A percentile compares a stretch with the other conserved stretches of the same genome.
Evolutionary conservation across 2,797 vertebrate species (phyloP).

Genomic region (Mormyrops attenuatus): DNA sequence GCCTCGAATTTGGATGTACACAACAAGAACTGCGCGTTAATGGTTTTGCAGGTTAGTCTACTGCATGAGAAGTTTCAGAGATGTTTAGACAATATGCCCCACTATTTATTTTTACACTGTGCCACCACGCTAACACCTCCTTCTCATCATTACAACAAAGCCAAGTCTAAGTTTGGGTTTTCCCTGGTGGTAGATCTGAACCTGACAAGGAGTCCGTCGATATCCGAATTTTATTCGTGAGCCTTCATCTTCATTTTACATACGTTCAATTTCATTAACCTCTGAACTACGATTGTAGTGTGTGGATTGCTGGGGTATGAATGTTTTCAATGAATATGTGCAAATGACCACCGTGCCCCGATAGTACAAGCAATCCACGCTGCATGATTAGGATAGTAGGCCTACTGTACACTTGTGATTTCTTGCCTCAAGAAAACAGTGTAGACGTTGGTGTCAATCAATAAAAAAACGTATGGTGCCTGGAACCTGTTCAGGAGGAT

Average conservation of each 20-base stretch:
- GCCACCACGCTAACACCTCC: neutral
- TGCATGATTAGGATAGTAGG: conserved; percentile 44
- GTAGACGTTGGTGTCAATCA: conserved; percentile 52
- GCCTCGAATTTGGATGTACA: neutral
- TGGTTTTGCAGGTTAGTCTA: neutral
- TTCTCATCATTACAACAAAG: neutral
- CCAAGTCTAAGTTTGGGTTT: neutral
- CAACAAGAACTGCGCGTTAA: neutral
- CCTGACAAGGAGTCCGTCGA: neutral
- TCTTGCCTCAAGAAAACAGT: conserved; percentile 50
- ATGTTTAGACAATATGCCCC: neutral
- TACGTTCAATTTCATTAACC: conserved; percentile 10
- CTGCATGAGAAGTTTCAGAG: neutral
- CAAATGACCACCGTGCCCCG: conserved; percentile 39
- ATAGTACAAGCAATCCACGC: conserved; percentile 41
- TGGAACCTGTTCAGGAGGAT: conserved; percentile 55
- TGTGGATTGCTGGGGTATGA: neutral
- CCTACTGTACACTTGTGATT: conserved; percentile 40
- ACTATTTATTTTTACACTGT: neutral
- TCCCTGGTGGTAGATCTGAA: neutral
- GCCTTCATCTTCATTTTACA: neutral
- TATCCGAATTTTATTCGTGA: neutral
- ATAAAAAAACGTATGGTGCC: conserved; percentile 66
- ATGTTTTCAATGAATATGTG: conserved; percentile 24
- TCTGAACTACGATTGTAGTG: conserved; percentile 32